phyloP scores from a whole-genome alignment of 2,797 vertebrate genomes.

The Eulemur mongoz region DNA sequence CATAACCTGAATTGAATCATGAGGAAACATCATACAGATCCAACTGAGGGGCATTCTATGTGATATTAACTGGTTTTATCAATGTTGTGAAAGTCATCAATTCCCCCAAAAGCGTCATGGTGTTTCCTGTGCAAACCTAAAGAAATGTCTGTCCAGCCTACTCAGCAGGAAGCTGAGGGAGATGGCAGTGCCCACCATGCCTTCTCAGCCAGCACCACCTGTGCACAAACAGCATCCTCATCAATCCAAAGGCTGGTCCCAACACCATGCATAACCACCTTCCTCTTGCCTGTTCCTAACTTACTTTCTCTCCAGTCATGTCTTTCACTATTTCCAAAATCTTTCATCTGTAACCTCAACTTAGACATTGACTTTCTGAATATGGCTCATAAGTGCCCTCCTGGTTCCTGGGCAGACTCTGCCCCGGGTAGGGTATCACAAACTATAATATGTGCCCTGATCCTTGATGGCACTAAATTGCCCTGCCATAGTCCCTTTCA shows the following conservation, averaged over 20 bases:
- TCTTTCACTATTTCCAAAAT: constrained; percentile 23
- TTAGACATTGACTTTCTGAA: not conserved
- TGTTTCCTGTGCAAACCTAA: not conserved
- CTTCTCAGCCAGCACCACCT: not conserved
- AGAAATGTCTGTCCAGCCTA: not conserved
- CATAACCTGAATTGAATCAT: not conserved
- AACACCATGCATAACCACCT: rapidly evolving
- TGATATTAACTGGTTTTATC: not conserved
- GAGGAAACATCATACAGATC: not conserved
- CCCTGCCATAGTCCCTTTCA: not conserved
- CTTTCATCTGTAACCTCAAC: not conserved
- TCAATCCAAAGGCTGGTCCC: not conserved
- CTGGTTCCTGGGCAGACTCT: not conserved
- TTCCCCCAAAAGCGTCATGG: not conserved
- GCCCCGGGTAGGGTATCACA: not conserved
- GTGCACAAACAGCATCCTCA: not conserved
- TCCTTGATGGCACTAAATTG: not conserved
- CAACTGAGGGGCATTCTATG: not conserved
- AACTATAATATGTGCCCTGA: not conserved
- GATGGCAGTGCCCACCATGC: not conserved
- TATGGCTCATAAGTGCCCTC: not conserved
- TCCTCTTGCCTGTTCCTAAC: not conserved
- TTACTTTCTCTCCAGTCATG: not conserved
- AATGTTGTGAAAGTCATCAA: not conserved
- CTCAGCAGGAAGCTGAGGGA: not conserved